Base-by-base conservation (phyloP, 2,113 vertebrate species). In the Noturus placidus region DNA sequence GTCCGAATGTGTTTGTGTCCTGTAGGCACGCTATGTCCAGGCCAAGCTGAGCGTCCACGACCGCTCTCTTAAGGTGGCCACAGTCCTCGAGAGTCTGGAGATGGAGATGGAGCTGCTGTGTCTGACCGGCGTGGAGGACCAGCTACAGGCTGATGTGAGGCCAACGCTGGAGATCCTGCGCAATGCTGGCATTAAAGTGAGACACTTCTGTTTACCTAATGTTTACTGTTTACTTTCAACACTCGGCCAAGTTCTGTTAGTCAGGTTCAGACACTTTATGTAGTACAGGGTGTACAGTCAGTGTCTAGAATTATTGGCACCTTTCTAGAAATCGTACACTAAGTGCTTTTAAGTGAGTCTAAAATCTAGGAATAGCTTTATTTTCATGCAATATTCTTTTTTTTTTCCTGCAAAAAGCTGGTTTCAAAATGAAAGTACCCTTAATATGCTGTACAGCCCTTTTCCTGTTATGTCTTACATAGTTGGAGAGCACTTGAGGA, bases 51-150 rank as follows among this genome's bases (percentile, higher is more conserved):
- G 98, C 0, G 98, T 99, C 69, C 98, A 99, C 0, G 98, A 99
- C 93, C 98, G 98, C 81, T 99, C 98, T 0, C 95, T 99, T 92
- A 99, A 99, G 88, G 98, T 99, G 15, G 97, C 98, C 91, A 99
- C 98, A 0, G 98, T 99, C 84, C 99, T 98, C 0, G 98, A 99
- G 95, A 99, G 98, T 89, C 94, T 99, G 87, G 98, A 99, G 91
- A 99, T 99, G 98, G 98, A 99, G 95, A 97, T 99, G 98, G 98
- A 99, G 94, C 94, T 99, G 89, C 95, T 99, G 87, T 99, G 98
- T 77, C 94, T 99, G 89, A 99, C 98, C 0, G 98, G 98, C 0
- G 98, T 99, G 91, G 98, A 99, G 82, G 98, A 99, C 92, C 98
- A 99, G 93, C 96, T 99, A 52, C 98, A 99, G 94, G 88, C 96